Conservation (phyloP, 2,113 vertebrate species). For the Glaucomys volans region DNA sequence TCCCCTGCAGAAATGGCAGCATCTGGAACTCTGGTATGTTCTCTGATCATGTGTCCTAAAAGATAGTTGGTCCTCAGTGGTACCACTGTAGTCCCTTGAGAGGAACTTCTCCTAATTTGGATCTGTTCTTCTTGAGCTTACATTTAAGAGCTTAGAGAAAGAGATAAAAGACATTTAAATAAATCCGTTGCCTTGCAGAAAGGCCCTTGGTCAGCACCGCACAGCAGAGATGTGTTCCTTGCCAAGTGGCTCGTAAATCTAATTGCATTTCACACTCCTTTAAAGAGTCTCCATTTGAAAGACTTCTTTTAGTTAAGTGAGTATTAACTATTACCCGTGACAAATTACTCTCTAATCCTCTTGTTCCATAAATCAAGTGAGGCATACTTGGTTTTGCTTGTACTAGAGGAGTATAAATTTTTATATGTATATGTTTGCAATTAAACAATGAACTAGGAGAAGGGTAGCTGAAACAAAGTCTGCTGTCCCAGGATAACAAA, state of each 20-base stretch:
- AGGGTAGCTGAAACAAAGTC: slow-evolving; percentile 56
- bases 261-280: background rate
- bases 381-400: background rate
- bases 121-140: slow-evolving; percentile 19
- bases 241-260: background rate
- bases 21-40: rapidly evolving
- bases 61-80: background rate
- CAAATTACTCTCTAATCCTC: background rate
- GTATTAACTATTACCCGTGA: background rate
- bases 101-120: background rate
- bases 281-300: background rate
- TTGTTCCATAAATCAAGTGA: background rate
- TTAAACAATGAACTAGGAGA: background rate
- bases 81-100: background rate
- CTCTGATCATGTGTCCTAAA: background rate
- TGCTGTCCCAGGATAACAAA: slow-evolving; percentile 74
- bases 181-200: background rate
- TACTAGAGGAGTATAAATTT: background rate
- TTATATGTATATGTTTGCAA: background rate
- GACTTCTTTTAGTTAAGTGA: background rate
- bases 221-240: background rate
- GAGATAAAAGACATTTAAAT: background rate
- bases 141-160: background rate
- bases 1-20: background rate
- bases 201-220: background rate